Base-by-base conservation (phyloP, 2,113 vertebrate genomes). In the Nestor notabilis region DNA sequence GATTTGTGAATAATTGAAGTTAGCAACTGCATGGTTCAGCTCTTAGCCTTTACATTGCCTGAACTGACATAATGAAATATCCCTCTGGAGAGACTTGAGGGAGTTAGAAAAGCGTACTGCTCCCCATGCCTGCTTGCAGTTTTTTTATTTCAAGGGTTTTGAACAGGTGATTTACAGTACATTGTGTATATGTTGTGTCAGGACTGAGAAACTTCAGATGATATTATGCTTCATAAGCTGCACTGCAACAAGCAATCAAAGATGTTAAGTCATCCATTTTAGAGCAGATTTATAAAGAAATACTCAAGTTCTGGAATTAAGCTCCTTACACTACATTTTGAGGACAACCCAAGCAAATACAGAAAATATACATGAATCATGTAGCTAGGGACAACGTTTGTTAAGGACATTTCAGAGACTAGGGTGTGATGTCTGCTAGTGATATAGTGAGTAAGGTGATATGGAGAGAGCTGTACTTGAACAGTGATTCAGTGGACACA, bases 1-100 rank as follows among this genome's bases (percentile, higher is more conserved):
- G 52, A 43, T 79, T 65, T 87, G 35, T 93, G 84, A 93, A 96
- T 96, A 93, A 96, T 65, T 95, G 84, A 95, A 94, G 39, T 50
- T 5, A 85, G 28, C 25, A 61, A 74, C n/a, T 89, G 68, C 76
- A 60, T 46, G 58, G 53, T 21, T 95, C 87, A 83, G 87, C 65
- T 94, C 89, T 76, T 37, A 87, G 91, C 21, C 46, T 90, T 72
- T 90, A 69, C 4, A 0, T 90, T 79, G 52, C 53, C 56, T 93
- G 84, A 81, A 24, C 0, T 88, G 87, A 41, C 74, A 85, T 43
- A 46, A 95, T 63, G 70, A 93, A 96, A 93, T 70, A 58, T 41
- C 53, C 52, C 49, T 69, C 75, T 72, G 46, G 53, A 94, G 91
- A 63, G 24, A 83, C 13, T 41, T 37, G 31, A 72, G 49, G 41